Percentiles rank a stretch among this genome's conserved stretches.
Conservation (phyloP, 2,113 vertebrate genomes). For the Dermatemys mawii region DNA sequence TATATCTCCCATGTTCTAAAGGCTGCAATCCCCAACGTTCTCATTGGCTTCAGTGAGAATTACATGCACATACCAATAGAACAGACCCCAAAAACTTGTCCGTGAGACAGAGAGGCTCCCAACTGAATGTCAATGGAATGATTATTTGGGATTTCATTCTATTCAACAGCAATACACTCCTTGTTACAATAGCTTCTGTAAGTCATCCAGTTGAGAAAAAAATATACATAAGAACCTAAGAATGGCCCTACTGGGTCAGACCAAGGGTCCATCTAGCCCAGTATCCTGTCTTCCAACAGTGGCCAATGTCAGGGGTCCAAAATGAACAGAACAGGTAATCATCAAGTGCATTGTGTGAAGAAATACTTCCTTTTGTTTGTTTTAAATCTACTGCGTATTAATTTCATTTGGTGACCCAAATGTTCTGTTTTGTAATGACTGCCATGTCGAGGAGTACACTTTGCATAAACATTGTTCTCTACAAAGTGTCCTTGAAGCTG, state of each 20-base stretch:
- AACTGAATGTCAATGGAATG: neutral
- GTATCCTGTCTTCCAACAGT: no score
- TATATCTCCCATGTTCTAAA: conserved; percentile 57
- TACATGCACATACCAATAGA: neutral
- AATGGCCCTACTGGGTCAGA: no score
- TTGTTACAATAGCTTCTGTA: neutral
- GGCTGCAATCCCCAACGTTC: conserved; percentile 33
- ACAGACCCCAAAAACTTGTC: neutral
- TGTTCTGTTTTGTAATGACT: neutral
- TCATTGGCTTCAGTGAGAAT: neutral
- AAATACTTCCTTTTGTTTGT: no score
- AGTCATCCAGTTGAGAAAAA: neutral
- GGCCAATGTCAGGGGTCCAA: no score
- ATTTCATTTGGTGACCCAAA: no score
- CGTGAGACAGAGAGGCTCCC: neutral
- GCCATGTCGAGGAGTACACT: neutral
- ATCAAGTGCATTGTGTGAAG: no score
- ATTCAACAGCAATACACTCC: neutral
- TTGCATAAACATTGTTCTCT: neutral
- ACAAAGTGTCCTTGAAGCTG: neutral
- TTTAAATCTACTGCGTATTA: no score
- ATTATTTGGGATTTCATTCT: neutral
- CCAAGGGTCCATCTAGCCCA: no score
- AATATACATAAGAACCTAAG: neutral
- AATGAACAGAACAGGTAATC: no score